A percentile compares a stretch with the other conserved stretches of the same genome.
These are phyloP conservation scores for Pachydiplax longipennis DNA, from an alignment of 2,888 invertebrate species.

Conservation along the genomic window DNA sequence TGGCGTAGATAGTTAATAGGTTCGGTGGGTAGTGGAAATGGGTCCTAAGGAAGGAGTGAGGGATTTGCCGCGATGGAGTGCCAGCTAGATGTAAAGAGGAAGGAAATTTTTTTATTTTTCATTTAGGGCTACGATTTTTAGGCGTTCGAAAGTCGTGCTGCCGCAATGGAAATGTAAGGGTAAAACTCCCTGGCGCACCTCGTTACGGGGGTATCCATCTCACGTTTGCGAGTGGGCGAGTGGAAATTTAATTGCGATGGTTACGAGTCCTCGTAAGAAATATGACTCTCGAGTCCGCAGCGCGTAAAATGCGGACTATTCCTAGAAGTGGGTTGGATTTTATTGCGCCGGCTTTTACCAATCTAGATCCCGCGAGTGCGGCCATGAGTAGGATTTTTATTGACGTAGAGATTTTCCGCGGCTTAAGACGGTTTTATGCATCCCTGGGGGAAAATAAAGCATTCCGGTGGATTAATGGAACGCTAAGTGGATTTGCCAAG, in stretches of 20 bases:
- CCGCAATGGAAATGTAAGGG: not conserved
- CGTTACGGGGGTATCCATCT: not conserved
- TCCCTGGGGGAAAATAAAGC: not conserved
- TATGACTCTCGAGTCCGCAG: not conserved
- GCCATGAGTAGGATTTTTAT: not conserved
- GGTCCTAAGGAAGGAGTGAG: not conserved
- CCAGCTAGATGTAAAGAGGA: not conserved
- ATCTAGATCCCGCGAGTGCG: not conserved
- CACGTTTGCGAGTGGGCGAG: not conserved
- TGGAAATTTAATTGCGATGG: not conserved
- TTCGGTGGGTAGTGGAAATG: not conserved
- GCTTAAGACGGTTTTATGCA: not conserved
- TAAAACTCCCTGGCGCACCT: not conserved
- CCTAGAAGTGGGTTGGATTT: not conserved
- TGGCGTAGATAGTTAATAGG: not conserved
- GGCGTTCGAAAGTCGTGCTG: not conserved
- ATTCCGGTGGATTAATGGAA: not conserved
- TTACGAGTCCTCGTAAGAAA: not conserved
- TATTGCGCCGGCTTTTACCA: not conserved
- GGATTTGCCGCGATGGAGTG: not conserved
- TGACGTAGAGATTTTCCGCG: not conserved
- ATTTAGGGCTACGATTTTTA: not conserved
- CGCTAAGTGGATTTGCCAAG: not conserved
- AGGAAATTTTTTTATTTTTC: not conserved
- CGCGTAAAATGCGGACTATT: not conserved